Evolutionary conservation across 1,140 invertebrate genomes (phyloP).

Genomic region (Dryas iulia): DNA sequence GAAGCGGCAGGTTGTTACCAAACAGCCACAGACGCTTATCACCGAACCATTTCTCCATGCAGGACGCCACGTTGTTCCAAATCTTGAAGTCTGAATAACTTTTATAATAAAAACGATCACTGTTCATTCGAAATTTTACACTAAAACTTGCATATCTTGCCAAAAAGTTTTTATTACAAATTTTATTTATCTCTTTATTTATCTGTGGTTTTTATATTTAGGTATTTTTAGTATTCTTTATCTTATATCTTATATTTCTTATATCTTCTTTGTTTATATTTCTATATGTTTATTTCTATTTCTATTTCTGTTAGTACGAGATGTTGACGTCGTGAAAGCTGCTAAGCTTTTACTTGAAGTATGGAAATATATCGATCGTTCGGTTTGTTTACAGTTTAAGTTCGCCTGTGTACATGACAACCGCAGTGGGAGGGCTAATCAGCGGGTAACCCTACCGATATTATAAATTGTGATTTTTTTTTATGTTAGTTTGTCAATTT

Average conservation of each 20-base stretch:
- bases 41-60: conserved; percentile 94
- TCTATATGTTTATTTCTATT: not conserved
- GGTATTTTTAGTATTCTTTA: not conserved
- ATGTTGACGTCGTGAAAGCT: conserved; percentile 52
- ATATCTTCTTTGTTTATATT: no score
- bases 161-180: conserved; percentile 23
- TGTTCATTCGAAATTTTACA: conserved; percentile 64
- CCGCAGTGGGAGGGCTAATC: conserved; percentile 59
- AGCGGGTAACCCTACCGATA: not conserved
- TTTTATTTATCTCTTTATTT: not conserved
- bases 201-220: not conserved
- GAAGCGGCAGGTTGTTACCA: conserved; percentile 89
- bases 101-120: conserved; percentile 12
- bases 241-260: not conserved
- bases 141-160: conserved; percentile 53
- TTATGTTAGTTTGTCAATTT: not conserved
- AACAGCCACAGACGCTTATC: conserved; percentile 93
- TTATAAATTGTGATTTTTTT: not conserved
- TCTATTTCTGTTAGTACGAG: conserved; percentile 25
- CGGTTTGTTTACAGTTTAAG: conserved; percentile 75
- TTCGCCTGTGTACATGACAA: conserved; percentile 76
- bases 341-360: conserved; percentile 55
- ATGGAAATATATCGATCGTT: conserved; percentile 68
- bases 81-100: conserved; percentile 54
- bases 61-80: conserved; percentile 78